These are phyloP conservation scores for Lottia scabra DNA, from an alignment of 2,888 invertebrate genomes.

Conservation along the genomic window DNA sequence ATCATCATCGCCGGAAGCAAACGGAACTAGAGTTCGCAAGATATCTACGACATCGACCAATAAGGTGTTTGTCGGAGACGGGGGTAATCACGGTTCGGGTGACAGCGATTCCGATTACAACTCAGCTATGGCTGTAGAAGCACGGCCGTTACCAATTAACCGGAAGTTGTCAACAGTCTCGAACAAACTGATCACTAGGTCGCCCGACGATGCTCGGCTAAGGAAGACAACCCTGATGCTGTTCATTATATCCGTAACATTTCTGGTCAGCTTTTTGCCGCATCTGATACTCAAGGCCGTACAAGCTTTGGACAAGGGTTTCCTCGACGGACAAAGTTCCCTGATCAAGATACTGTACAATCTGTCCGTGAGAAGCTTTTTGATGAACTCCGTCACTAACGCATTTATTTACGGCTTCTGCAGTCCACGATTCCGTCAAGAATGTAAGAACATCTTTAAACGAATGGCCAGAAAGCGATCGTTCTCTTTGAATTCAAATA, in stretches of 20 bases:
- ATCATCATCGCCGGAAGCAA: background rate
- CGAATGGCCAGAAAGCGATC: slow-evolving; percentile 16
- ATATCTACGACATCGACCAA: background rate
- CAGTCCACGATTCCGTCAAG: slow-evolving; percentile 45
- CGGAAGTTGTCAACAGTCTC: slow-evolving; percentile 16
- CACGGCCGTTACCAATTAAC: slow-evolving; percentile 8
- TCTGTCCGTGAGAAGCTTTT: slow-evolving; percentile 49
- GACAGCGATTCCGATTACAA: slow-evolving; percentile 31
- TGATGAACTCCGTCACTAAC: slow-evolving; percentile 51
- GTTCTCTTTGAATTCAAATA: background rate
- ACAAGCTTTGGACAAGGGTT: slow-evolving; percentile 36
- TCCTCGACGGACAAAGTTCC: slow-evolving; percentile 31
- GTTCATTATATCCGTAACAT: slow-evolving; percentile 42
- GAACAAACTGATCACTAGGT: slow-evolving; percentile 19
- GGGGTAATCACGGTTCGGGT: slow-evolving; percentile 23
- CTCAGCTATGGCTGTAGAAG: slow-evolving; percentile 10
- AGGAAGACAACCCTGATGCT: slow-evolving; percentile 46
- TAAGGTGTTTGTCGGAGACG: background rate
- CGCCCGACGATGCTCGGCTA: slow-evolving; percentile 23
- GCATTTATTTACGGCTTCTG: slow-evolving; percentile 53
- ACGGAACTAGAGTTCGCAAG: background rate
- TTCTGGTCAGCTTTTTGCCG: slow-evolving; percentile 45
- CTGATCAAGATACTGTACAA: slow-evolving; percentile 42
- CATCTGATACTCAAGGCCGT: slow-evolving; percentile 41
- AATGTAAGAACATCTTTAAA: slow-evolving; percentile 32